Evolutionary conservation across 2,113 vertebrate genomes (phyloP), one percentile per base, ranked within the genome.

Genomic region (Callopanchax toddi): DNA sequence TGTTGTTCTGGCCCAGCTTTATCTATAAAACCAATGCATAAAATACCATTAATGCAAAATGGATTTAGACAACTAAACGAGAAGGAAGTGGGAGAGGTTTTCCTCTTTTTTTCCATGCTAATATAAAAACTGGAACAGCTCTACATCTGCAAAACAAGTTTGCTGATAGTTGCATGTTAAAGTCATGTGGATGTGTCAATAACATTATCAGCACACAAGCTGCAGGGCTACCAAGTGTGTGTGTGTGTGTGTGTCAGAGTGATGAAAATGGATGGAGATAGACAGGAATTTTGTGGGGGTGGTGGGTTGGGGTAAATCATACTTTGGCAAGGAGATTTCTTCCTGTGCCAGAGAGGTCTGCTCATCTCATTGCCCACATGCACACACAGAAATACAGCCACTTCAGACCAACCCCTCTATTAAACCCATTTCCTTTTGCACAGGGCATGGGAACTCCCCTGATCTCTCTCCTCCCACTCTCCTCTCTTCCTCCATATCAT

Each of bases 381-480:
- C 78, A 53, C 74, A 58, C 63, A 50, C 50, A 66, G 46, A 76
- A 74, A 71, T 69, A 54, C 60, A 78, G 37, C 36, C 42, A 52
- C 50, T 56, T 57, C 63, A 80, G 34, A 50, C 84, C 79, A 81
- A 81, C 73, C 81, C 83, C 83, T 76, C 81, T 83, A 85, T 85
- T 81, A 85, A 89, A 72, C 78, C 86, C 88, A 91, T 89, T 92
- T 93, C 90, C 91, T 92, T 9, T 86, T 86, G 78, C 73, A 84
- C 87, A 85, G 91, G 89, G 91, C 92, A 93, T 92, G 91, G 88
- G 91, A 93, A 92, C 89, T 90, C 89, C 86, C 85, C 85, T 86
- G 74, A 74, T 87, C 81, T 76, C 74, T 80, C 79, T 82, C 87
- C 81, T 74, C 84, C 83, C 82, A 75, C 81, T 85, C 79, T 59